Evolutionary conservation across 1,140 invertebrate species (phyloP), one percentile per base, ranked within the genome.

Genomic region (Lordiphosa clarofinis): DNA sequence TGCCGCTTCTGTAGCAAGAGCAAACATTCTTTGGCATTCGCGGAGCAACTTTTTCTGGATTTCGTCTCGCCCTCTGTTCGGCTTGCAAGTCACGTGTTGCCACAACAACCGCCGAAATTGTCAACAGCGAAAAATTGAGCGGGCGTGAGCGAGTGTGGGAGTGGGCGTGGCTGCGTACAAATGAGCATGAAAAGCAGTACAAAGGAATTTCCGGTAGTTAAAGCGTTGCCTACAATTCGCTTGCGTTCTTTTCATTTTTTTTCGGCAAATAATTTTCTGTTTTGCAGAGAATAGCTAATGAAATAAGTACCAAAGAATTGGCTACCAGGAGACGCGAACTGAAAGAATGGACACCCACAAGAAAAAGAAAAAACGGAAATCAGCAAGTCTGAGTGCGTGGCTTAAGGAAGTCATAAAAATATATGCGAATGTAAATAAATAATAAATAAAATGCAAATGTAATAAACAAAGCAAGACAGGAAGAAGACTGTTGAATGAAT

Each of bases 201-300:
- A 84, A 84, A 84, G 73, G 73, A 84, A 84, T 84, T 84, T 84
- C 78, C 78, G 78, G 78, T 84, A 84, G 78, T 84, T 84, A 84
- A 84, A 84, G 78, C 79, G 56, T 46, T 65, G 59, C 68, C 68
- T 64, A 74, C 59, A 67, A 61, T 60, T 70, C 40, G 49, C 57
- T 15, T 48, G 56, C 62, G 53, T 69, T 62, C 70, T 56, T 47
- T 56, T 47, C 24, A 9, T 44, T 24, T 13, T 12, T 36, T 54
- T 46, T 38, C 39, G 48, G 48, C 36, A 50, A 66, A 43, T 46
- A 59, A 67, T 61, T 66, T 47, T 66, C 47, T 47, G 28, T 37
- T 68, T 78, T 84, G 65, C 60, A 84, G 75, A 55, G 78, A 84
- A 84, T 84, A 73, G 58, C 78, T 84, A 84, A 84, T 84, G 78